Percentiles rank a stretch among this genome's conserved stretches.
These are phyloP conservation scores for Brachyistius frenatus DNA, from an alignment of 2,113 vertebrate species.

Conservation along the genomic window DNA sequence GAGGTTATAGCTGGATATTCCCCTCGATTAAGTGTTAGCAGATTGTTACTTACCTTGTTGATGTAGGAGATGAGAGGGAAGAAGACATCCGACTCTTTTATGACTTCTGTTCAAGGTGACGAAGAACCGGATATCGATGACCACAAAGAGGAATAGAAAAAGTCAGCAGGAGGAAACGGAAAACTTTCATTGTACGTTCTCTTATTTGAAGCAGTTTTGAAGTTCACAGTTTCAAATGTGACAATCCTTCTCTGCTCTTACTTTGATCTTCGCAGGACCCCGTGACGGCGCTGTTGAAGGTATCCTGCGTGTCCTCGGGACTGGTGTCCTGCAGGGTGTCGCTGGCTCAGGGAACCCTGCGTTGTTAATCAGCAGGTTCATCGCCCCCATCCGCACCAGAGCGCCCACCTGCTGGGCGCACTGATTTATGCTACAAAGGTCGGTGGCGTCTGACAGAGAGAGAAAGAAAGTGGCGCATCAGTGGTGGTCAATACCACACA, in stretches of 20 bases:
- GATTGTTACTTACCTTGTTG: constrained; percentile 73
- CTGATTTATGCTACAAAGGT: constrained; percentile 81
- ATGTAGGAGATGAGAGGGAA: constrained; percentile 65
- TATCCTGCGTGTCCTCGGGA: constrained; percentile 76
- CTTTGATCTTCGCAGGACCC: constrained; percentile 79
- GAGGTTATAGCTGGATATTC: neutral
- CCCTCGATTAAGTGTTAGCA: neutral
- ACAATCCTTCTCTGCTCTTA: constrained; percentile 21
- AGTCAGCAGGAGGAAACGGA: neutral
- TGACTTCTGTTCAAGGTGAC: constrained; percentile 68
- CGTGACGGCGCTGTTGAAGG: constrained; percentile 74
- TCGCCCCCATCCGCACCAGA: constrained; percentile 72
- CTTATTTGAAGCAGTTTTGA: neutral
- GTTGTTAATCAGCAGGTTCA: constrained; percentile 86
- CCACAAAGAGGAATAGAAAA: neutral
- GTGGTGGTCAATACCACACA: constrained; percentile 16
- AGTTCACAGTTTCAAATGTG: neutral
- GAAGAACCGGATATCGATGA: constrained; percentile 73
- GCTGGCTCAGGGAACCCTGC: constrained; percentile 60
- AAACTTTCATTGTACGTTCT: neutral
- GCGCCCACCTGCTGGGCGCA: constrained; percentile 74
- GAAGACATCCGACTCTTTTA: neutral
- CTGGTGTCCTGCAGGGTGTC: constrained; percentile 67
- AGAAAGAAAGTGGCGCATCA: constrained; percentile 28
- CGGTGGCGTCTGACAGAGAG: constrained; percentile 61